A percentile compares a stretch with the other conserved stretches of the same genome.
phyloP scores from a whole-genome alignment of 2,888 invertebrate genomes.

The Helicoverpa assulta region DNA sequence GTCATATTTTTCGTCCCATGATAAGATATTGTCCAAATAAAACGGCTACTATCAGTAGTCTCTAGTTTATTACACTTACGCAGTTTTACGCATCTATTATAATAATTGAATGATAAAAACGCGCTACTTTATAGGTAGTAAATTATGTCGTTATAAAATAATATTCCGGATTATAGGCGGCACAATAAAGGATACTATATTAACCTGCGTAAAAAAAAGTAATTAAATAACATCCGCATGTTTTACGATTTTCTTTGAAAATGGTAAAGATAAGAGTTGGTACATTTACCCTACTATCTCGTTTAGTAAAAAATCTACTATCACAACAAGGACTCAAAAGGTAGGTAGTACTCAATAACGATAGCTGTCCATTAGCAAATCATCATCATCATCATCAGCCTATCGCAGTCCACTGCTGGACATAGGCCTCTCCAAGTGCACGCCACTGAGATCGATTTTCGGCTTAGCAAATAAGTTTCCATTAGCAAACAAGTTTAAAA shows the following conservation, averaged over 20 bases:
- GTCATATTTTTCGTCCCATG: slow-evolving; percentile 32
- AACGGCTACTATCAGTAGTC: slow-evolving; percentile 51
- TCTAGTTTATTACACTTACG: slow-evolving; percentile 49
- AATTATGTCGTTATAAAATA: slow-evolving; percentile 45
- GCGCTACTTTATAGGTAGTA: slow-evolving; percentile 37
- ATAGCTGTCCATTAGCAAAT: not conserved
- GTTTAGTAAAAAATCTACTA: not conserved
- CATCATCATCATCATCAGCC: too few species aligned
- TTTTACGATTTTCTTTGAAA: not conserved
- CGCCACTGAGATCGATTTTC: too few species aligned
- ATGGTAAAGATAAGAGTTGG: not conserved
- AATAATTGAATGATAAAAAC: slow-evolving; percentile 40
- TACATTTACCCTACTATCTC: not conserved
- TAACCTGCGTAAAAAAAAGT: not conserved
- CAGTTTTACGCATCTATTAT: slow-evolving; percentile 30
- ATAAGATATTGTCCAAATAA: slow-evolving; percentile 46
- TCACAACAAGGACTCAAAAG: too few species aligned
- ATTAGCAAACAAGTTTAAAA: not conserved
- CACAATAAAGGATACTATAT: slow-evolving; percentile 15
- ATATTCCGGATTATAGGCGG: slow-evolving; percentile 11
- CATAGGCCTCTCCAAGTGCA: too few species aligned
- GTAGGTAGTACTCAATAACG: not conserved
- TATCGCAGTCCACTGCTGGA: too few species aligned
- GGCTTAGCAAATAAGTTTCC: too few species aligned
- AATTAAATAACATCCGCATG: slow-evolving; percentile 7